phyloP scores from a whole-genome alignment of 2,113 vertebrate species.

The Tragelaphus scriptus region DNA sequence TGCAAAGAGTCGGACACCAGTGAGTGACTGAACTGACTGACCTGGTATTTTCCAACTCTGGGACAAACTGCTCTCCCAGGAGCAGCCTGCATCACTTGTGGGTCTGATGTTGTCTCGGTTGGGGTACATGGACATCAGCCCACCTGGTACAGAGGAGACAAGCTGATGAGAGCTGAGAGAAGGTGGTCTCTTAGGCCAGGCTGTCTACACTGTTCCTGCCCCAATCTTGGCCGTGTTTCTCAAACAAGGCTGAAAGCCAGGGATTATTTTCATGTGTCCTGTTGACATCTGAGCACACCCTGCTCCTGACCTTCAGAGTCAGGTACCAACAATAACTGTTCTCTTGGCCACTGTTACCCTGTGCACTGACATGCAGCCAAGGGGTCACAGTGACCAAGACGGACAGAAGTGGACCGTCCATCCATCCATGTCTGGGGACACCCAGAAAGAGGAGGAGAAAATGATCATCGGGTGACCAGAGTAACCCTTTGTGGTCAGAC shows the following conservation, averaged over 20 bases:
- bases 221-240: not conserved
- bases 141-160: not conserved
- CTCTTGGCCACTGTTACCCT: not conserved
- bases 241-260: not conserved
- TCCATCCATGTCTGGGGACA: not conserved
- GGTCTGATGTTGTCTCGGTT: not conserved
- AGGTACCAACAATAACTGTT: slow-evolving; percentile 8
- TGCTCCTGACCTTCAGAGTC: not conserved
- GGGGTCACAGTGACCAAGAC: not conserved
- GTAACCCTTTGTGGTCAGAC: not conserved
- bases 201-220: not conserved
- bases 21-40: not conserved
- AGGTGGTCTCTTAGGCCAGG: accelerated
- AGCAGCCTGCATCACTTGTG: not conserved
- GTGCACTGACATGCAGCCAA: not conserved
- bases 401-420: too few species aligned
- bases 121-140: not conserved
- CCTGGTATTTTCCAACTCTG: not conserved
- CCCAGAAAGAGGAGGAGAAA: not conserved
- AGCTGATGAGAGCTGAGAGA: not conserved
- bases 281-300: not conserved
- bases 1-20: not conserved
- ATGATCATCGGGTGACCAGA: not conserved
- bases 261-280: not conserved
- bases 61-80: not conserved